Base-by-base conservation (phyloP, 2,888 invertebrate genomes). In the Caradrina clavipalpis region DNA sequence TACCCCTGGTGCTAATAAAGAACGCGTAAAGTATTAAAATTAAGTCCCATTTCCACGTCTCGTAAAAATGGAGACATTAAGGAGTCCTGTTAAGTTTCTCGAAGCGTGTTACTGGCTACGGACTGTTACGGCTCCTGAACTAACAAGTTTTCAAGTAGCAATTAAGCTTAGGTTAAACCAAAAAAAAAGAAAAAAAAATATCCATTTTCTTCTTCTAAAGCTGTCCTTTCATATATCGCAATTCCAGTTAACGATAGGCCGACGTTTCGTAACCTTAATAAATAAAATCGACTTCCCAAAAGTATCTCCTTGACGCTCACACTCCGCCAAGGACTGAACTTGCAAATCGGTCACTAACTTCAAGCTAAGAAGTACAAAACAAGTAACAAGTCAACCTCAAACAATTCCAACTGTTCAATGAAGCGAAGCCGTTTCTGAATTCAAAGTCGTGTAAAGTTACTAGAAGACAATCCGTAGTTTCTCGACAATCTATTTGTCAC, bases 1-100 rank as follows among this genome's bases (percentile, higher is more conserved):
- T 45, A 2, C 73, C 77, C 77, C 31, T 17, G 73, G 31, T 56
- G 31, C 42, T 10, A 70, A 51, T 73, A 77, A 69, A 69, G 13
- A 17, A 57, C 57, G 51, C 31, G 45, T 19, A 47, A 57, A 53
- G 57, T 57, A 47, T 67, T 54, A 31, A 49, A 49, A 54, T 68
- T 39, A 47, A 47, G 31, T 4, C 6, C 19, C 1, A 15, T 68
- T 58, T 54, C 39, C 69, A 56, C 56, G 53, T 68, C 31, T 53
- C 55, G n/a, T 57, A 54, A 67, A 72, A 66, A 67, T 53, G 0
- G 47, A 49, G 31, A 54, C 54, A 51, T 74, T 50, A 31, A 49
- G 35, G 42, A 15, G 6, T 19, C 22, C 19, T 31, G 21, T 42
- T 21, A 50, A 47, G 17, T 42, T 31, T 67, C 39, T 47, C 13